Base-by-base conservation (phyloP, 1,140 invertebrate species). In the Gonioctena quinquepunctata region DNA sequence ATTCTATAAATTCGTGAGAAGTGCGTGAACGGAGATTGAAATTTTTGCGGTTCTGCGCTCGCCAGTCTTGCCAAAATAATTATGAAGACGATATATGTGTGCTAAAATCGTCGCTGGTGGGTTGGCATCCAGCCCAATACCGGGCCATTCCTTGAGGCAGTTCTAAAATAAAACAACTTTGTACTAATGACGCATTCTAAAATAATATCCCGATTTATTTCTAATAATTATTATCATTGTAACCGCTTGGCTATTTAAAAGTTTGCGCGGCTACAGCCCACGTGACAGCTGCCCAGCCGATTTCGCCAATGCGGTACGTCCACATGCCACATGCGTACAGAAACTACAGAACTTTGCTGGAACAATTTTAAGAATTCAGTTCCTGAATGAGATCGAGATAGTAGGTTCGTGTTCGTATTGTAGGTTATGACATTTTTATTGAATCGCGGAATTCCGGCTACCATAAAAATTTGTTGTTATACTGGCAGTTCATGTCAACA, bases 91-190 rank as follows among this genome's bases (percentile, higher is more conserved):
- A 81, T 83, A 71, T 50, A 57, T 85, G 85, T 85, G 89, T 88
- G 88, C 89, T 90, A 90, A 90, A 90, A 90, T 84, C 86, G 89
- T 90, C 87, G 89, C 88, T 89, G 84, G 85, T 85, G 83, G 81
- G 82, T 84, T 86, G 87, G 86, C 81, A 80, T 72, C 82, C 83
- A 84, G 84, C 84, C 84, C 83, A 84, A 84, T 84, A 84, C 77
- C 77, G 74, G 79, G 75, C 73, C 75, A 70, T 75, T 69, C 68
- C 61, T 48, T 70, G 48, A 27, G 64, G 63, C 60, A 49, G 64
- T 62, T 67, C 71, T 70, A 76, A 75, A 76, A 75, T 76, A 76
- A 76, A 76, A 78, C 72, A 72, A 71, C 69, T 74, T 76, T 71
- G 72, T 54, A 66, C 68, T 71, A 73, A 71, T 71, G 69, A 75